Base-by-base conservation (phyloP, 2,888 invertebrate genomes). In the Pterobdella sp. region DNA sequence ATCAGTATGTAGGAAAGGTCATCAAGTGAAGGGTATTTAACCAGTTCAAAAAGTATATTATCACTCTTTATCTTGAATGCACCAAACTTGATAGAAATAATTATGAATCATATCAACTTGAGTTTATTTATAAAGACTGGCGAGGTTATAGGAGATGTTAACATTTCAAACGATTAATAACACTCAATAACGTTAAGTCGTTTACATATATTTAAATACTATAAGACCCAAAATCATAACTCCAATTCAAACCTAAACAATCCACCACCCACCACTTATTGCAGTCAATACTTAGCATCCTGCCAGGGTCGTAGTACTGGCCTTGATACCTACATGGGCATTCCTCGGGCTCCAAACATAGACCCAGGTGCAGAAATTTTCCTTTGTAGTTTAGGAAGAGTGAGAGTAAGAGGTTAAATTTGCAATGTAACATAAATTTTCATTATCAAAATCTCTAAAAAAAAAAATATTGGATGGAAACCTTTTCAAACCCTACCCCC, bases 251-350 rank as follows among this genome's bases (percentile, higher is more conserved):
- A 60, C 1, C 0, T n/a, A n/a, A n/a, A n/a, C n/a, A n/a, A n/a
- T n/a, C 31, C n/a, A 14, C n/a, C 34, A 69, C 80, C 77, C 78
- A 89, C 89, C 93, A 93, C 37, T 88, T 88, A 80, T 93, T 92
- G 80, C 93, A 94, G 73, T 91, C 91, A 80, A 90, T 89, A 78
- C 89, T 88, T 81, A 93, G 90, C 68, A 65, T 34, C 14, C 72
- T 76, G 1, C 71, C 73, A n/a, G 73, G 72, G 34, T 74, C 70
- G 72, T 77, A 77, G 31, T 73, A 76, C 36, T 75, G 56, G 60
- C 73, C 74, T 37, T 72, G 73, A 65, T 75, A 75, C 29, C 72
- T 67, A 68, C 77, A 77, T 0, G 77, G 77, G 67, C 77, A 77
- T 10, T 74, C 73, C 18, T 75, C 74, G 1, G 78, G 75, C 29